Evolutionary conservation across 2,797 vertebrate species (phyloP).

Genomic region (Labroides dimidiatus): DNA sequence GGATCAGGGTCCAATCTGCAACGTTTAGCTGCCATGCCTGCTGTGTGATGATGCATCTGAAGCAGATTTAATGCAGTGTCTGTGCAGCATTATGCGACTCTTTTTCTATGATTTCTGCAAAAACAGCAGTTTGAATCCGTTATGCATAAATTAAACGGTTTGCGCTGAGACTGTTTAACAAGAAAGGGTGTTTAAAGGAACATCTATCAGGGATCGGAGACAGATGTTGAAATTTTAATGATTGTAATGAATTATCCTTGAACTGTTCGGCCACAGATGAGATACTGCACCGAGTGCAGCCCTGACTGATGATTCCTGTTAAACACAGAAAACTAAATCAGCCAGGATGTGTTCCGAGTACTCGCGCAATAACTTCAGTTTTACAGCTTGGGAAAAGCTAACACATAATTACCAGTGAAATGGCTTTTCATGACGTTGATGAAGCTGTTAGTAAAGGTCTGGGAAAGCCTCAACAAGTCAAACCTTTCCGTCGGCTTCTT

Average conservation of each 20-base stretch:
- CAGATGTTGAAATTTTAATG: constrained; percentile 23
- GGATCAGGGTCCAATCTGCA: constrained; percentile 44
- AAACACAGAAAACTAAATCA: constrained; percentile 47
- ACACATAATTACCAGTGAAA: constrained; percentile 64
- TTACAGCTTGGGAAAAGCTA: constrained; percentile 46
- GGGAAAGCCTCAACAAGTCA: constrained; percentile 49
- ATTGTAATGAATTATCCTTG: constrained; percentile 39
- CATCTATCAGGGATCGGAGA: background rate
- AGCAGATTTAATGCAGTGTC: constrained; percentile 1
- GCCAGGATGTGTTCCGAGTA: constrained; percentile 28
- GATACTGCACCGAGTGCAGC: constrained; percentile 18
- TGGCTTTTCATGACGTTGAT: constrained; percentile 60
- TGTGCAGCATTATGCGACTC: background rate
- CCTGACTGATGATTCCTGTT: constrained; percentile 33
- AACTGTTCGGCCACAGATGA: constrained; percentile 17
- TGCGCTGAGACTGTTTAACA: constrained; percentile 7
- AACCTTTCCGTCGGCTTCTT: constrained; percentile 30
- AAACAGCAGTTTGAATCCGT: background rate
- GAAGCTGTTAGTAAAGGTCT: constrained; percentile 48
- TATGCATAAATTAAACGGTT: background rate
- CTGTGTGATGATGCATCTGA: constrained; percentile 17
- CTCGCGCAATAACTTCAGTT: constrained; percentile 61
- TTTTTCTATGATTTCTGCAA: background rate
- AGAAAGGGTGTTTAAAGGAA: constrained; percentile 6
- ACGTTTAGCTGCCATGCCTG: constrained; percentile 17